Evolutionary conservation across 2,113 vertebrate species (phyloP).

Genomic region (Reinhardtius hippoglossoides): DNA sequence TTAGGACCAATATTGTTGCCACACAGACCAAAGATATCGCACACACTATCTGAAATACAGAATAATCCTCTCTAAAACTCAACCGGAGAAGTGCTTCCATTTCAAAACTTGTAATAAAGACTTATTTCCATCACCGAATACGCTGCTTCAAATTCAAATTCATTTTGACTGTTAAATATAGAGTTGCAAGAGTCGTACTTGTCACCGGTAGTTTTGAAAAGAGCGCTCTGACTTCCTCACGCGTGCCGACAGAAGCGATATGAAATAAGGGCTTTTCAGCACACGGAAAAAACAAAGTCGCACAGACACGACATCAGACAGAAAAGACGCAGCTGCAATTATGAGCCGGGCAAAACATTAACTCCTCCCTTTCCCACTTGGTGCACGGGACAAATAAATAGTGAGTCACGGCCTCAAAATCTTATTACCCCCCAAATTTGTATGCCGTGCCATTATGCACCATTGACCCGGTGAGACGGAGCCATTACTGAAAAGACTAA

Average conservation of each 20-base stretch:
- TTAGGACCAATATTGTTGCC: conserved; percentile 54
- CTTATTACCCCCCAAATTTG: conserved; percentile 6
- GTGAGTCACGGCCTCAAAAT: conserved; percentile 9
- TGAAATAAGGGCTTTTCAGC: background rate
- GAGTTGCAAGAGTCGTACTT: background rate
- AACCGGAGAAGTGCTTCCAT: background rate
- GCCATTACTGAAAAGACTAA: conserved; percentile 70
- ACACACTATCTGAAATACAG: conserved; percentile 31
- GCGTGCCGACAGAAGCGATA: background rate
- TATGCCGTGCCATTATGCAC: conserved; percentile 45
- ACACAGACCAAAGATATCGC: conserved; percentile 37
- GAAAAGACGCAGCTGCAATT: background rate
- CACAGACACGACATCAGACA: background rate
- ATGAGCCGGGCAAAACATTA: background rate
- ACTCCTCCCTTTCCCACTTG: background rate
- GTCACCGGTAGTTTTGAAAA: background rate
- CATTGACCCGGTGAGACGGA: conserved; percentile 60
- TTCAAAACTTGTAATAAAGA: conserved; percentile 10
- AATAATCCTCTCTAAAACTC: conserved; percentile 36
- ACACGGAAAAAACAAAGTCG: background rate
- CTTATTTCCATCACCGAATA: background rate
- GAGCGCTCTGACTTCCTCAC: background rate
- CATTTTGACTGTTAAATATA: conserved; percentile 14
- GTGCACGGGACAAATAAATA: background rate
- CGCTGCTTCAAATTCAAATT: background rate